Percentiles rank a stretch among this genome's conserved stretches.
These are phyloP conservation scores for Julus scandinavius DNA, from an alignment of 2,888 invertebrate genomes.

Conservation along the genomic window DNA sequence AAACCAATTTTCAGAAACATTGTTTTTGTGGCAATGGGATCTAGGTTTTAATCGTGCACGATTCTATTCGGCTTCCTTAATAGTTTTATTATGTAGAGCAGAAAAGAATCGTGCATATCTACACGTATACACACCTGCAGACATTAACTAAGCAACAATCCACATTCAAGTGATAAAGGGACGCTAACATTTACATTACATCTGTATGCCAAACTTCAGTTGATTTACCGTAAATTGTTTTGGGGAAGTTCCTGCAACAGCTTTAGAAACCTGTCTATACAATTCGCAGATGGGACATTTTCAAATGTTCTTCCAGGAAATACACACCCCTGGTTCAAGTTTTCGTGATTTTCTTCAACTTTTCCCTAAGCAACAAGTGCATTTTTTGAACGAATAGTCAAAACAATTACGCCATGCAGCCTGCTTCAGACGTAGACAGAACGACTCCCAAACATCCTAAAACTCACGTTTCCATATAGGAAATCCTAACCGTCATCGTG, in stretches of 20 bases:
- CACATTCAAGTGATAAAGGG: too few relatives aligned
- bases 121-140: too few relatives aligned
- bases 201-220: neutral
- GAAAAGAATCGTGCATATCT: too few relatives aligned
- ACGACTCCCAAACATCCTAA: constrained; percentile 24
- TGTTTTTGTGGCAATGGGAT: too few relatives aligned
- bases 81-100: too few relatives aligned
- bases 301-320: neutral
- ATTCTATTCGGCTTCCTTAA: too few relatives aligned
- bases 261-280: neutral
- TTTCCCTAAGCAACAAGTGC: neutral
- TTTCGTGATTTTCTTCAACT: neutral
- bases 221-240: neutral
- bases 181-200: too few relatives aligned
- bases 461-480: neutral
- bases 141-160: too few relatives aligned
- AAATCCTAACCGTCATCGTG: neutral
- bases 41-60: too few relatives aligned
- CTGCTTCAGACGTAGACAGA: neutral
- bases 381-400: neutral
- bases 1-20: too few relatives aligned
- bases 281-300: neutral
- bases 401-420: neutral
- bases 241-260: too few relatives aligned
- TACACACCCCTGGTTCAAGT: neutral